A percentile compares a stretch with the other conserved stretches of the same genome.
Conservation (phyloP, 1,140 invertebrate genomes). For the Nymphalis io region DNA sequence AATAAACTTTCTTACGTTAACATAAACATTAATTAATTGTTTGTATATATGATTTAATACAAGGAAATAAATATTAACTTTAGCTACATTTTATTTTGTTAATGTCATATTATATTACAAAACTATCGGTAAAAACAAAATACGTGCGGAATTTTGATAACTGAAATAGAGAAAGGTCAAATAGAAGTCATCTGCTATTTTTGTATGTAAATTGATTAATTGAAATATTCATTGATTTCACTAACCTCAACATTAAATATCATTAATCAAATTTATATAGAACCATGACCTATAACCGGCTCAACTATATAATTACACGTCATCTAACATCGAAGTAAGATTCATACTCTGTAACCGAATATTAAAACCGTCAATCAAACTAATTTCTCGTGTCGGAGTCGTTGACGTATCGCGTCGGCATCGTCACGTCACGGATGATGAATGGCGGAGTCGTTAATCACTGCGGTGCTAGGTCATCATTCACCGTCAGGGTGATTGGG, state of each 20-base stretch:
- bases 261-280: neutral
- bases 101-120: no score
- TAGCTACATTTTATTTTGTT: no score
- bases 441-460: constrained; percentile 69
- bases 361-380: constrained; percentile 69
- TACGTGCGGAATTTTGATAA: no score
- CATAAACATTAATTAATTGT: no score
- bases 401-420: constrained; percentile 59
- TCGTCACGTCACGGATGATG: constrained; percentile 58
- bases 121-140: no score
- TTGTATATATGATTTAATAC: no score
- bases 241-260: neutral
- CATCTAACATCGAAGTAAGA: neutral
- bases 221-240: neutral
- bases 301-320: constrained; percentile 1
- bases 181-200: no score
- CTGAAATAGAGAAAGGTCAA: no score
- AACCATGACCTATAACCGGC: neutral
- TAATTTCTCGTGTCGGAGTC: constrained; percentile 56
- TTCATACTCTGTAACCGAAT: constrained; percentile 35
- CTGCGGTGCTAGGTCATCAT: constrained; percentile 63
- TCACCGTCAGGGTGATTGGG: constrained; percentile 56
- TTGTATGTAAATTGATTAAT: no score
- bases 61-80: no score
- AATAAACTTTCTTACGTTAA: no score